Evolutionary conservation across 2,888 invertebrate species (phyloP).

Genomic region (Limnephilus marmoratus): DNA sequence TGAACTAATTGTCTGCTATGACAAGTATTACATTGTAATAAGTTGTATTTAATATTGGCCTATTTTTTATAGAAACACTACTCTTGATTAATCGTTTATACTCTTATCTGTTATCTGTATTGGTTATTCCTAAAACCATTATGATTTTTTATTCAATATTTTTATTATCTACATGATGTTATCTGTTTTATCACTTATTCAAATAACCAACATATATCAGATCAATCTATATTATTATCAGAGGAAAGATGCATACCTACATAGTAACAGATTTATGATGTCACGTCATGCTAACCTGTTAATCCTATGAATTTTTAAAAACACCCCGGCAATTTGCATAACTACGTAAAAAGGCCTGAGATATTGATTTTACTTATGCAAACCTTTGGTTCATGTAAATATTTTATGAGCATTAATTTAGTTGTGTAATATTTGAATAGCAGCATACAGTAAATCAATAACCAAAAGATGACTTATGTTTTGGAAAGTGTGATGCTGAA

Average conservation of each 20-base stretch:
- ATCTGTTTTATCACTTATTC: neutral
- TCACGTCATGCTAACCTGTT: neutral
- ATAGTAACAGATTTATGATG: neutral
- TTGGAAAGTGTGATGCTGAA: neutral
- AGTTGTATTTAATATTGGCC: neutral
- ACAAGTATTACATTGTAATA: neutral
- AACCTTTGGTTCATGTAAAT: neutral
- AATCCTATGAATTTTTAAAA: neutral
- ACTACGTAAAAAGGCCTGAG: neutral
- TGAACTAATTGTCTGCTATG: too few relatives aligned
- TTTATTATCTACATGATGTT: neutral
- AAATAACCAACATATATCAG: neutral
- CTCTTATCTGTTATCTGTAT: neutral
- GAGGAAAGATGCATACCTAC: neutral
- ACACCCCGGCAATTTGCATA: neutral
- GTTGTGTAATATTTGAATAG: neutral
- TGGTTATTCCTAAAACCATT: neutral
- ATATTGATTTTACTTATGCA: neutral
- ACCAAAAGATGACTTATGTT: neutral
- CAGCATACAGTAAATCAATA: neutral
- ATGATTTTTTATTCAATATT: neutral
- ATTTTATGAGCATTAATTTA: neutral
- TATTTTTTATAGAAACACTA: neutral
- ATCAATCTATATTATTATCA: slow-evolving; percentile 2
- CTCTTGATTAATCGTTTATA: neutral